Base-by-base conservation (phyloP, 2,797 vertebrate genomes). In the Danionella dracula region DNA sequence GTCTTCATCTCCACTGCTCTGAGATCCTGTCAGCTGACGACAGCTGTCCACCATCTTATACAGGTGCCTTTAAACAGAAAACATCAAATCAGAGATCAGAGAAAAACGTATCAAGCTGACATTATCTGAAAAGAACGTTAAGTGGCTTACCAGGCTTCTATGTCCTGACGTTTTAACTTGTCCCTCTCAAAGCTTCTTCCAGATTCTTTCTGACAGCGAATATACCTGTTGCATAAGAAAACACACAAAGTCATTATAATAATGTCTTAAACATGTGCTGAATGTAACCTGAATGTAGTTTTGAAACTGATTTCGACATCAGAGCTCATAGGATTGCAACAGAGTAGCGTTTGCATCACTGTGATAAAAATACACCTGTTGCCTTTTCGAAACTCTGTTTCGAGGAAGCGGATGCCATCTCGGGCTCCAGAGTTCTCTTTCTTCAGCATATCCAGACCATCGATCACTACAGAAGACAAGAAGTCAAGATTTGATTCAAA, bases 31-130 rank as follows among this genome's bases (percentile, higher is more conserved):
- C 61, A 99, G 78, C 70, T 97, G 96, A 35, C 92, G 94, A 80
- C 96, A 99, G 71, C 95, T 99, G 84, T 99, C 96, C 84, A 98
- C 87, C 73, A 97, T 97, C 79, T 98, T 99, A 77, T 94, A 94
- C 51, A 99, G 88, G 12, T 97, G 92, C 96, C 96, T 99, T 54
- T 19, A 50, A 6, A 46, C 12, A 8, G 48, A 17, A 2, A 32
- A 10, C 15, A 21, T 8, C 17, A 50, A 9, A 0, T 4, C 8
- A 11, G 12, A 8, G 48, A n/a, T 4, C 2, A 40, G 27, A 16
- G 50, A 17, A 35, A 40, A 31, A 41, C 8, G 13, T 13, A 40
- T 10, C 45, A 64, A 37, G n/a, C 31, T 27, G 42, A 31, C 40
- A 41, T 1, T 8, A n/a, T 34, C 23, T 21, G 11, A 12, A 49